Conservation (phyloP, 2,888 invertebrate species). For the Pherbina coryleti region DNA sequence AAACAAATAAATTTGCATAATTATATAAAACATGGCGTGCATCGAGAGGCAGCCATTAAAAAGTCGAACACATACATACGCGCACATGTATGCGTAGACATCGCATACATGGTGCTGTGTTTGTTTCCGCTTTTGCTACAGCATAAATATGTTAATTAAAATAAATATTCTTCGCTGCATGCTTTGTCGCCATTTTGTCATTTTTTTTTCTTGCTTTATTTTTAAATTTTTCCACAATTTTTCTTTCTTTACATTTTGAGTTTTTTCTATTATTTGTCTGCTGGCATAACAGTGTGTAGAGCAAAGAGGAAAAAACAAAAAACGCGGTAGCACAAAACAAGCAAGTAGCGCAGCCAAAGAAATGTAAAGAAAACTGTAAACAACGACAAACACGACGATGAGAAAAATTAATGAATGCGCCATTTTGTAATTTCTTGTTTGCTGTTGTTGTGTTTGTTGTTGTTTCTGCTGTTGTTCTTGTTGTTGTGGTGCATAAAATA, state of each 20-base stretch:
- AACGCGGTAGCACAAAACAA: not conserved
- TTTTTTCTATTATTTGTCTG: not conserved
- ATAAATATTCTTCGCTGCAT: conserved; percentile 13
- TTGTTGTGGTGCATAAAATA: conserved; percentile 26
- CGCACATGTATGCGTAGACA: too few relatives aligned
- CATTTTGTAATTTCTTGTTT: conserved; percentile 29
- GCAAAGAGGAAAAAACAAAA: not conserved
- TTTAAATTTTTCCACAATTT: not conserved
- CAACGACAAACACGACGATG: conserved; percentile 2
- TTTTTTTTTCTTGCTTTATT: not conserved
- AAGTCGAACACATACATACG: not conserved
- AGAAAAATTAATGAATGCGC: conserved; percentile 34
- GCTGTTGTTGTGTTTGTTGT: not conserved
- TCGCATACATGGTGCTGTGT: too few relatives aligned
- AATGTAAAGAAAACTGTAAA: conserved; percentile 2
- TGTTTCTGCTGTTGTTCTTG: not conserved
- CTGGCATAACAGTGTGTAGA: too few relatives aligned
- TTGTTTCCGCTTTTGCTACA: not conserved
- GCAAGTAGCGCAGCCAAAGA: not conserved
- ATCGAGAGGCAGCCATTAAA: not conserved
- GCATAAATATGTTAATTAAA: conserved; percentile 35
- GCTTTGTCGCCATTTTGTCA: conserved; percentile 29
- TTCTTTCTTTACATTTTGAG: not conserved
- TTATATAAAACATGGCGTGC: conserved; percentile 16
- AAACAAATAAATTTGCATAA: conserved; percentile 7